Base-by-base conservation (phyloP, 53 echinoderm and acorn worm species). In the Holothuria scabra region DNA sequence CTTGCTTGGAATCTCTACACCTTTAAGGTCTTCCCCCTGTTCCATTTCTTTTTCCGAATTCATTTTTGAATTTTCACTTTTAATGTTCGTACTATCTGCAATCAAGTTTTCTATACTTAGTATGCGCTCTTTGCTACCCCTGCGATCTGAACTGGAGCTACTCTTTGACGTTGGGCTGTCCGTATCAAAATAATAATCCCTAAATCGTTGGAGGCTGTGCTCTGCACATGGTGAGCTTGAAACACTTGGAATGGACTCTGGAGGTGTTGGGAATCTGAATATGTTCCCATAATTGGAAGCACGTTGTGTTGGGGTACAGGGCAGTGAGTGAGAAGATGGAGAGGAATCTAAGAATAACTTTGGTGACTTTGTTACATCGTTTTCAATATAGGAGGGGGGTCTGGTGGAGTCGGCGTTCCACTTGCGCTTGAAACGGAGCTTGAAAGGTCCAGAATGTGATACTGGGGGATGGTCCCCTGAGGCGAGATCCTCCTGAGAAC, bases 391-490 rank as follows among this genome's bases (percentile, higher is more conserved):
- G 13, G 94, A 95, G 22, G 94, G 94, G 44, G 99, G 91, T 33
- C 99, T 88, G 19, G 86, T 59, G 48, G 82, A 89, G 55, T 97
- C 97, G 22, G 90, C 88, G 69, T 92, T 94, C 99, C 94, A 99
- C 85, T 99, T 99, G 8, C 99, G 87, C 44, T 99, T 99, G 83
- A 99, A 91, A 3, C 99, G 94, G 14, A 99, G 95, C 80, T 99
- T 99, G 85, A 99, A 95, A n/a, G 99, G 99, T 29, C 95, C 90
- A 35, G 88, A 88, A 63, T 91, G 82, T 23, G 56, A 71, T 13
- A 75, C 55, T 14, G 85, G 46, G 2, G 83, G 75, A 23, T 46
- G 30, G 9, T 71, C 72, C 1, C 76, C 74, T 56, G 79, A 85
- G 22, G 67, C 67, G 5, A 83, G 80, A 38, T 63, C 80, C 56